phyloP scores from a whole-genome alignment of 2,888 invertebrate species.

The Sminthurides aquaticus region DNA sequence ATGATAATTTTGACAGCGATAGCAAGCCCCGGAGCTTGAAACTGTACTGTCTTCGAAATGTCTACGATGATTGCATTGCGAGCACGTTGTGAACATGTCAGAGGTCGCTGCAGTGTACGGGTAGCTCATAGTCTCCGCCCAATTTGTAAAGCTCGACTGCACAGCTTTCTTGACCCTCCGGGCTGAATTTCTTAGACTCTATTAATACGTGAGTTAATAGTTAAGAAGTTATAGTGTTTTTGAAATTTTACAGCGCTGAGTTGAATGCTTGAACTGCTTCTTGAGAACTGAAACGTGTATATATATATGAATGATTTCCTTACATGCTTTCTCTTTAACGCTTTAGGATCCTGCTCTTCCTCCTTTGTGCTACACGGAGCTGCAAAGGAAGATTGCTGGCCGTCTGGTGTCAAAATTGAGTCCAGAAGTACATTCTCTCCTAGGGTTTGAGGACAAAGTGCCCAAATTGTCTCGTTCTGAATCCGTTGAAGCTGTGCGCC shows the following conservation, averaged over 20 bases:
- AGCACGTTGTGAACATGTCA: background rate
- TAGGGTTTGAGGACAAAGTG: background rate
- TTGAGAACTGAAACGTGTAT: too few species aligned
- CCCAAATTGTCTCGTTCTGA: background rate
- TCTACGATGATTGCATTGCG: background rate
- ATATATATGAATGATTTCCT: background rate
- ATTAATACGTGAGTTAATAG: too few species aligned
- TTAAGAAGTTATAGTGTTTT: too few species aligned
- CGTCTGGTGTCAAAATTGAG: background rate
- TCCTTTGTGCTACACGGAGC: background rate
- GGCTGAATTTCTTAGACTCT: background rate
- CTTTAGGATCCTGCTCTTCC: background rate
- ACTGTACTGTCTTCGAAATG: background rate
- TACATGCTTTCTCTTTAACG: background rate
- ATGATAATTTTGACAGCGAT: background rate
- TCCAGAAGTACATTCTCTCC: background rate
- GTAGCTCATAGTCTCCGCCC: background rate
- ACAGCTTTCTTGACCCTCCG: background rate
- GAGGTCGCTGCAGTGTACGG: background rate
- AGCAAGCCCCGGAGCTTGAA: background rate
- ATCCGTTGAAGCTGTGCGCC: background rate
- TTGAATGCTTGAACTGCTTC: too few species aligned
- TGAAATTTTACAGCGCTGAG: too few species aligned
- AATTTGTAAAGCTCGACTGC: background rate
- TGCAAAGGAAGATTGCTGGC: background rate